These are phyloP conservation scores for Rhineura floridana DNA, from an alignment of 2,113 vertebrate species.

Conservation along the genomic window DNA sequence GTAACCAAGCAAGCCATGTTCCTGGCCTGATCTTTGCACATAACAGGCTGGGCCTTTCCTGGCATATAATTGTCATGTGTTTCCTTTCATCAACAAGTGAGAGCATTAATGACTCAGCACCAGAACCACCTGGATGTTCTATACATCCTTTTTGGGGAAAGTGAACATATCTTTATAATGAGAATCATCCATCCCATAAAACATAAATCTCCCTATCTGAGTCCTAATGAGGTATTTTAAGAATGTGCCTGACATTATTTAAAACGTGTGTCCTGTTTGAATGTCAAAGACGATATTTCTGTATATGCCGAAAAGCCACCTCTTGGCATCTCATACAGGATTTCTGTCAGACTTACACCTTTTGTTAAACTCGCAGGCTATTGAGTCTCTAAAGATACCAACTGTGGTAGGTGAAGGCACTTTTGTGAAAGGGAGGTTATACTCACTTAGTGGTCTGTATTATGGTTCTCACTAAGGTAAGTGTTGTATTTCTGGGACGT, in stretches of 20 bases:
- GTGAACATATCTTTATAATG: constrained; percentile 71
- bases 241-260: constrained; percentile 72
- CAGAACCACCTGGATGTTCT: constrained; percentile 69
- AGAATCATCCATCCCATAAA: constrained; percentile 80
- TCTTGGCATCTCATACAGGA: constrained; percentile 67
- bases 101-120: constrained; percentile 73
- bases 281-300: constrained; percentile 72
- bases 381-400: constrained; percentile 67
- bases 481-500: constrained; percentile 64
- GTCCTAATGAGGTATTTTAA: constrained; percentile 68
- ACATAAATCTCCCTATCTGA: constrained; percentile 70
- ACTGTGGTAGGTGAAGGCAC: constrained; percentile 67
- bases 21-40: not conserved
- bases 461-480: constrained; percentile 73
- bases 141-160: constrained; percentile 66
- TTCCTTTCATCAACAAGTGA: constrained; percentile 24
- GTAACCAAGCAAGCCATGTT: not conserved
- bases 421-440: constrained; percentile 69
- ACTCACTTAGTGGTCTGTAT: constrained; percentile 66
- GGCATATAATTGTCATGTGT: not conserved
- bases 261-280: constrained; percentile 71
- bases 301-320: constrained; percentile 64
- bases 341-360: constrained; percentile 67
- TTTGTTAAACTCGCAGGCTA: constrained; percentile 66
- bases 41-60: not conserved